phyloP scores from a whole-genome alignment of 1,140 invertebrate genomes.

The Sinonovacula constricta region DNA sequence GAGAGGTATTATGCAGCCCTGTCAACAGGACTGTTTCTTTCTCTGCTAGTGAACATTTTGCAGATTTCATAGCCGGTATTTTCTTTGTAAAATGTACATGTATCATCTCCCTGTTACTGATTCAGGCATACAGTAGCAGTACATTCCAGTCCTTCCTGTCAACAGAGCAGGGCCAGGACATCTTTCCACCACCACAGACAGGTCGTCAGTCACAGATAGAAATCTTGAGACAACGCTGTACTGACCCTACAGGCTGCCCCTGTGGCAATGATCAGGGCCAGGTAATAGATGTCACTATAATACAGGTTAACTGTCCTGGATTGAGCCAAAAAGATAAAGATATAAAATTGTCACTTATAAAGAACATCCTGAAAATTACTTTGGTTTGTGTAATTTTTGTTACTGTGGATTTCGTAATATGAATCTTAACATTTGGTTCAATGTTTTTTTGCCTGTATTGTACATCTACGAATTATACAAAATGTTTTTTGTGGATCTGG shows the following conservation, averaged over 20 bases:
- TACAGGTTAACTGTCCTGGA: too few relatives aligned
- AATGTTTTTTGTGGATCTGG: too few relatives aligned
- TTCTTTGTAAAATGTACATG: background rate
- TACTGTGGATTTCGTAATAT: background rate
- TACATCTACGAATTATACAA: too few relatives aligned
- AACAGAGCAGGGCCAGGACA: slow-evolving; percentile 54
- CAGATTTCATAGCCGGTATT: background rate
- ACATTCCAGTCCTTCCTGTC: slow-evolving; percentile 57
- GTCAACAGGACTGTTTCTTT: background rate
- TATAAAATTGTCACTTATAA: too few relatives aligned
- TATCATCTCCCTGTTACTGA: background rate
- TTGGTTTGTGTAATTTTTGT: background rate
- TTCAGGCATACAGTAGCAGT: slow-evolving; percentile 61
- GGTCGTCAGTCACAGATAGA: slow-evolving; percentile 56
- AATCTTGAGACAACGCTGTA: slow-evolving; percentile 55
- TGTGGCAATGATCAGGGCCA: slow-evolving; percentile 63
- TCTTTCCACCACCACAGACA: slow-evolving; percentile 53
- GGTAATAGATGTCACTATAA: slow-evolving; percentile 55
- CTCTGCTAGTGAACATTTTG: background rate
- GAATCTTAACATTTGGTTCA: background rate
- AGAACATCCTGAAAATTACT: too few relatives aligned
- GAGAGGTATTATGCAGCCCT: background rate
- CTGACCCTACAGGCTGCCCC: slow-evolving; percentile 58
- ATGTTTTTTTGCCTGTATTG: too few relatives aligned
- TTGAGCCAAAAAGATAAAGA: too few relatives aligned